Base-by-base conservation (phyloP, 2,888 invertebrate species). In the Drosophila melanosoma region DNA sequence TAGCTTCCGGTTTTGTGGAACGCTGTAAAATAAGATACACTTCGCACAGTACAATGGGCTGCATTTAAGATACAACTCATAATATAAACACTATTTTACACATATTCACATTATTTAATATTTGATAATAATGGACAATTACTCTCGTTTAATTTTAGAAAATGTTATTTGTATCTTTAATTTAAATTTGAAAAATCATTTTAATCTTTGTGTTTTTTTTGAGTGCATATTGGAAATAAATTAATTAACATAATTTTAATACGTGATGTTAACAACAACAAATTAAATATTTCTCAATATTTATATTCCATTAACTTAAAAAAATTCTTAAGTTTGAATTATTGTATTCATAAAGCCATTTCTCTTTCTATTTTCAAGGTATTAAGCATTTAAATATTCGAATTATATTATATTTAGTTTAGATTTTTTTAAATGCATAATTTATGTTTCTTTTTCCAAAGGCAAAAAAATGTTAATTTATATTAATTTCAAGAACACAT, bases 1-100 rank as follows among this genome's bases (percentile, higher is more conserved):
- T 66, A 72, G 60, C 76, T 86, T 84, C 89, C 89, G 72, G 79
- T 74, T 64, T 54, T 33, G 38, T 48, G 57, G 17, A 17, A 32
- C 32, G 2, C 35, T 38, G 15, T 1, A 52, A 52, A 36, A 36
- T 38, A 26, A 49, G 59, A 59, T 54, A 40, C 32, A 36, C 23
- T n/a, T 5, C 5, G 32, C 23, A 67, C 38, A 36, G 42, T 57
- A 42, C 35, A 15, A 40, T 58, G 17, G 12, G 42, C 32, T 33
- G 3, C 26, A 20, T 35, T 23, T 23, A 11, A 32, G 3, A 26
- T 29, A 10, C n/a, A 15, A 6, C 0, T 0, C 6, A 6, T 35
- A 2, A 35, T 35, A 15, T 15, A 35, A 35, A 6, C 5, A 35
- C 5, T 36, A 0, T 36, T 15, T 36, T 15, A 15, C 15, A 6